Conservation (phyloP, 2,888 invertebrate species). For the Polydrusus cervinus region DNA sequence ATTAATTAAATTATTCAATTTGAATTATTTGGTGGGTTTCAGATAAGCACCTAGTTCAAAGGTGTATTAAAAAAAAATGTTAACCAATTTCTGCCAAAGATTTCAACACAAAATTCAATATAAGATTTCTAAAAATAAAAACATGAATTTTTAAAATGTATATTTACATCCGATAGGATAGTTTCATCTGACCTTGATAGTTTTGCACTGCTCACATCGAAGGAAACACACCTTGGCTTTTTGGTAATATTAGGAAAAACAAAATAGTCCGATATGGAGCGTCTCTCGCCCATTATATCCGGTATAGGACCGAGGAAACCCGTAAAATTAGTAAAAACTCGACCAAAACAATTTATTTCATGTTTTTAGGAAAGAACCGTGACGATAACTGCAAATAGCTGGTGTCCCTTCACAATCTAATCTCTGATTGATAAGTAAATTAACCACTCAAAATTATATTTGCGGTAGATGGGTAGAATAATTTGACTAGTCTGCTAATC, state of each 20-base stretch:
- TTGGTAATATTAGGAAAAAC: not conserved
- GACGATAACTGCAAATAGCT: conserved; percentile 21
- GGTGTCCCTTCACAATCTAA: conserved; percentile 48
- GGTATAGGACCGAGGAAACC: not conserved
- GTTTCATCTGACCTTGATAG: not conserved
- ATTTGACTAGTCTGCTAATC: not conserved
- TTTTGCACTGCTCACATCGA: not conserved
- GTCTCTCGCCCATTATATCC: conserved; percentile 21
- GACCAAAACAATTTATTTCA: conserved; percentile 23
- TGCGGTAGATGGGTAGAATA: conserved; percentile 13
- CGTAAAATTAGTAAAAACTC: not conserved
- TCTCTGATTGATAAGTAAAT: conserved; percentile 46
- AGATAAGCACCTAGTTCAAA: no score
- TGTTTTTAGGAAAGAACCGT: conserved; percentile 12
- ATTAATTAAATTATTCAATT: not conserved
- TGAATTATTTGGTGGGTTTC: not conserved
- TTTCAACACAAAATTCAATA: no score
- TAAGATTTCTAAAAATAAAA: no score
- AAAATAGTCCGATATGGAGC: conserved; percentile 28
- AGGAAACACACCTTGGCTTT: conserved; percentile 31
- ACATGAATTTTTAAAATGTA: not conserved
- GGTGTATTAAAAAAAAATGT: no score
- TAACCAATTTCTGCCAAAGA: no score
- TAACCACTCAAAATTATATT: conserved; percentile 25
- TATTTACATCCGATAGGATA: not conserved